Conservation (phyloP, 2,113 vertebrate genomes). For the Scytalopus superciliaris region DNA sequence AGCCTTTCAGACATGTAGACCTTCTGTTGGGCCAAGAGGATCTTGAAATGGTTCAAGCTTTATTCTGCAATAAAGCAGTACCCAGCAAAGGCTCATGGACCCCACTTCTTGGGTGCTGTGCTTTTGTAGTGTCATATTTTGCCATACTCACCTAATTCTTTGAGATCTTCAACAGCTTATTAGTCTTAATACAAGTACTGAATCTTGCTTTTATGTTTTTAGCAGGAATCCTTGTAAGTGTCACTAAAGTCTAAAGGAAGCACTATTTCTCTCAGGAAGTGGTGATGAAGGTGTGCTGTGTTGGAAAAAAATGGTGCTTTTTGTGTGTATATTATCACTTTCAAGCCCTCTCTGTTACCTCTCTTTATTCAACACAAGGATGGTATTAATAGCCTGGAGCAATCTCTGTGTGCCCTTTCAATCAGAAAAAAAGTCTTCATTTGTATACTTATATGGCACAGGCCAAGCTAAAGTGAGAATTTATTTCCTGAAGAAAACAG, state of each 20-base stretch:
- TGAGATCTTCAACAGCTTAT: not conserved
- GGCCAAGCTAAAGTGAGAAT: conserved; percentile 21
- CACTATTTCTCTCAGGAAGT: not conserved
- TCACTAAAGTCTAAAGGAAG: not conserved
- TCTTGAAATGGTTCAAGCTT: not conserved
- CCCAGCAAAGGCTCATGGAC: not conserved
- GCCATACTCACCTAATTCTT: not conserved
- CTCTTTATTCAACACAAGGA: not conserved
- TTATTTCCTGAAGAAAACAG: conserved; percentile 24
- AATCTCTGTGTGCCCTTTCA: not conserved
- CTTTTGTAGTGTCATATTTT: not conserved
- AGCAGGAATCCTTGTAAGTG: not conserved
- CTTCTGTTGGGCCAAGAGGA: not conserved
- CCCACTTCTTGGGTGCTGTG: not conserved
- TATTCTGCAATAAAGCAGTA: not conserved
- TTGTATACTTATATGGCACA: not conserved
- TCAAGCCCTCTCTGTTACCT: not conserved
- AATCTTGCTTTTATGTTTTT: not conserved
- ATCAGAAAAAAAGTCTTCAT: conserved; percentile 1
- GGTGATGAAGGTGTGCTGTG: not conserved
- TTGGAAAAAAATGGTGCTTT: not conserved
- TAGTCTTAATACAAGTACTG: not conserved
- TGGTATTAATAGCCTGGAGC: not conserved
- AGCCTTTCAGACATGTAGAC: not conserved
- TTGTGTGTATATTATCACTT: not conserved